Evolutionary conservation across 1,140 invertebrate species (phyloP), one percentile per base, ranked within the genome.

Genomic region (Acyrthosiphon pisum): DNA sequence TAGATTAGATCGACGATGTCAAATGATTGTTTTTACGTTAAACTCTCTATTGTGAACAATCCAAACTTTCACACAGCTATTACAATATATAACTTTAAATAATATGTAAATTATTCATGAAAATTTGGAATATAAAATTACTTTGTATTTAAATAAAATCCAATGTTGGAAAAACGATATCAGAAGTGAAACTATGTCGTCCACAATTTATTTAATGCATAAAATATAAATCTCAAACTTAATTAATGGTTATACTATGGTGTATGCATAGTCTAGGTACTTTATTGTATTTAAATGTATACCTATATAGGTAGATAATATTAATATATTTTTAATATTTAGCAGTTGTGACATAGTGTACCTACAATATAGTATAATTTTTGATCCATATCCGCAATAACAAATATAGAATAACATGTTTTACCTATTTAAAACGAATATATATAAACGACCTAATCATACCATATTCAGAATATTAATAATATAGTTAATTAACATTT

Each of bases 31-130:
- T 88, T 48, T 48, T 50, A 50, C 8, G 46, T 8, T 50, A 22
- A 88, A 88, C 48, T 88, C 46, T 88, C 86, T 88, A 88, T 88
- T 50, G 20, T 50, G 35, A 50, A 9, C 46, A 88, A 76, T 50
- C n/a, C 20, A 88, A n/a, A 88, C 86, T 88, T 88, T 88, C 46
- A 53, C 86, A 35, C n/a, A 22, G 30, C n/a, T 20, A 35, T 20
- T 35, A 48, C 2, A 50, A 35, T 46, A 7, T 88, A 88, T 50
- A 88, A 8, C 26, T 88, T 48, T 20, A 50, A 35, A 88, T 88
- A 46, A 41, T 86, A 83, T 83, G 8, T 37, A 83, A 22, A 18
- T 23, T 83, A 83, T 83, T 37, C n/a, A 37, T 83, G 22, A 83
- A 83, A 83, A 83, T 83, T n/a, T 68, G n/a, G 35, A 81, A 37